phyloP scores from a whole-genome alignment of 2,888 invertebrate genomes.

The Melolontha melolontha region DNA sequence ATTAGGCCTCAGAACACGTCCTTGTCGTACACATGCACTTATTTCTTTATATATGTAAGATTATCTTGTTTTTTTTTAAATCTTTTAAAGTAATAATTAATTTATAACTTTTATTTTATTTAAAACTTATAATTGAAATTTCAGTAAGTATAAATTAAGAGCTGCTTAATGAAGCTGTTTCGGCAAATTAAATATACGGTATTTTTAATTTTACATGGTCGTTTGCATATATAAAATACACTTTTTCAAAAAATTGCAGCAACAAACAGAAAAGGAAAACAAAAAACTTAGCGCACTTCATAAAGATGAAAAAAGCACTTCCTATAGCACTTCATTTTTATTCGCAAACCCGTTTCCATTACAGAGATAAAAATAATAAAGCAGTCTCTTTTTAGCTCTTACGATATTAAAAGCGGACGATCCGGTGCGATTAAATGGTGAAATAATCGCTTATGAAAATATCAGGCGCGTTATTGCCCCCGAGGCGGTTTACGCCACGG shows the following conservation, averaged over 20 bases:
- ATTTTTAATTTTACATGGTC: too few relatives aligned
- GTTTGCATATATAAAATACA: too few relatives aligned
- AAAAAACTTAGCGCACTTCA: slow-evolving; percentile 14
- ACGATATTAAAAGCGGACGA: slow-evolving; percentile 62
- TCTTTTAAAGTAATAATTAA: too few relatives aligned
- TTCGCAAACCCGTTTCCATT: slow-evolving; percentile 52
- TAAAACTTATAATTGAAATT: too few relatives aligned
- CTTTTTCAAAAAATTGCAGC: slow-evolving; percentile 2
- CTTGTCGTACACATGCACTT: too few relatives aligned
- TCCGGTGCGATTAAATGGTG: slow-evolving; percentile 59
- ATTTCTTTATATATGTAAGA: too few relatives aligned
- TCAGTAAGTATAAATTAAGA: too few relatives aligned
- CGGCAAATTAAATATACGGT: too few relatives aligned
- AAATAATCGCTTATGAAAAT: slow-evolving; percentile 64
- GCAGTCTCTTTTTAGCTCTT: slow-evolving; percentile 55
- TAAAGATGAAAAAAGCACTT: slow-evolving; percentile 27
- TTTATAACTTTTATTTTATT: too few relatives aligned
- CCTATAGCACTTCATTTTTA: slow-evolving; percentile 57
- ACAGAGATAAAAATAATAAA: slow-evolving; percentile 63
- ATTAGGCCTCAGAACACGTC: too few relatives aligned
- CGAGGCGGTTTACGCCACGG: slow-evolving; percentile 56
- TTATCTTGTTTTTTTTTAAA: too few relatives aligned
- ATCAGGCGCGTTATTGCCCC: slow-evolving; percentile 59
- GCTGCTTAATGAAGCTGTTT: too few relatives aligned
- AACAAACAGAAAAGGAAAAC: slow-evolving; percentile 10